Conservation (phyloP, 2,797 vertebrate genomes). For the Pachyuromys duprasi region DNA sequence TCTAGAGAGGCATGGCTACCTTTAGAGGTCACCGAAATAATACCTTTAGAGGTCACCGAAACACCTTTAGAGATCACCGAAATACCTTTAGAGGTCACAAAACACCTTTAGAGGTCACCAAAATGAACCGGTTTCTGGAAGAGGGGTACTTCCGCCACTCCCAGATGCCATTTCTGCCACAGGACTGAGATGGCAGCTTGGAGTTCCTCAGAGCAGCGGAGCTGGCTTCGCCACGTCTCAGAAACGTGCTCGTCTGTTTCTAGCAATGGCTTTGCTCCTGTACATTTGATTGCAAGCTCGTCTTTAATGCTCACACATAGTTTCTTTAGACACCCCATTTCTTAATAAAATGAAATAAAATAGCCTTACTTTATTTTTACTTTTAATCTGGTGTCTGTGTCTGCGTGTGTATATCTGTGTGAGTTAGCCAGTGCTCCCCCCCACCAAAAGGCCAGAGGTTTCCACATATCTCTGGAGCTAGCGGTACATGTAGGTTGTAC, state of each 20-base stretch:
- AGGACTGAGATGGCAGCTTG: background rate
- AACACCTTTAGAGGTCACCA: background rate
- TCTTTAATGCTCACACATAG: background rate
- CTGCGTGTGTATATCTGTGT: background rate
- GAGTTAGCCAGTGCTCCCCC: no score
- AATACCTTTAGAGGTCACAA: background rate
- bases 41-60: background rate
- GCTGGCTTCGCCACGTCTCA: background rate
- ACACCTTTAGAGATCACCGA: no score
- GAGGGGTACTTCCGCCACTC: background rate
- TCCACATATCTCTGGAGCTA: background rate
- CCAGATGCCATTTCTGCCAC: background rate
- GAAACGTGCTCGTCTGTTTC: background rate
- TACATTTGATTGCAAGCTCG: background rate
- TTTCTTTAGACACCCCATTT: background rate
- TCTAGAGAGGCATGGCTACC: background rate
- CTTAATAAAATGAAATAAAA: background rate
- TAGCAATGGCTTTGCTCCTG: background rate
- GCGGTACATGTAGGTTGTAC: background rate
- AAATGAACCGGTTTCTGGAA: background rate
- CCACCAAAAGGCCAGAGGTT: background rate
- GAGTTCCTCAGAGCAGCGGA: background rate
- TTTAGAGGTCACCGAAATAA: background rate
- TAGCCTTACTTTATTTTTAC: background rate
- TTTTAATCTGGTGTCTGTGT: background rate